Percentiles rank a stretch among this genome's conserved stretches.
phyloP scores from a whole-genome alignment of 2,888 invertebrate species.

The Aphidoletes aphidimyza region DNA sequence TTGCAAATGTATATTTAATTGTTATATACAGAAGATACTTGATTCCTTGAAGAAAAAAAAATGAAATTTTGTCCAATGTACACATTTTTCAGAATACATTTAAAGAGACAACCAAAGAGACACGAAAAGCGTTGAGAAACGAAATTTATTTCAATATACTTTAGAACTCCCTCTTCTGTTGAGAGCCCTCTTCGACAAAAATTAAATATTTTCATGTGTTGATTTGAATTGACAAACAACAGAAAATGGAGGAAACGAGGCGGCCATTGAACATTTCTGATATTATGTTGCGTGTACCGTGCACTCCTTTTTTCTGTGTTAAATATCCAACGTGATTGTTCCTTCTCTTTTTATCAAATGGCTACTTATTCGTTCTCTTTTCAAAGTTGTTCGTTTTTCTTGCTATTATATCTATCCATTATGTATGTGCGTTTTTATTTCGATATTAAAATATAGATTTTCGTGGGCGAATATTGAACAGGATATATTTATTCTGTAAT shows the following conservation, averaged over 20 bases:
- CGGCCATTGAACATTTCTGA: not conserved
- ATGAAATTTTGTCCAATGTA: too few species aligned
- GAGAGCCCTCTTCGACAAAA: not conserved
- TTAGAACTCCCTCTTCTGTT: not conserved
- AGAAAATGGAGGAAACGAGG: not conserved
- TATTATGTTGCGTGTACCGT: slow-evolving; percentile 17
- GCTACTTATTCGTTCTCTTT: not conserved
- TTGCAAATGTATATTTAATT: not conserved
- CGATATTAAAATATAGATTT: slow-evolving; percentile 26
- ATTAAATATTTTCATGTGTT: slow-evolving; percentile 21
- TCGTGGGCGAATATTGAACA: slow-evolving; percentile 4
- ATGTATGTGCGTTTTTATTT: not conserved
- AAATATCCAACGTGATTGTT: not conserved
- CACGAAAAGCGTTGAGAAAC: too few species aligned
- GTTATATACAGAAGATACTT: not conserved
- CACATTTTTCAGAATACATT: too few species aligned
- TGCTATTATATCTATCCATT: not conserved
- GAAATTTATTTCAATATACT: too few species aligned
- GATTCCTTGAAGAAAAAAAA: too few species aligned
- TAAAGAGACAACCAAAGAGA: too few species aligned
- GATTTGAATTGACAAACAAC: slow-evolving; percentile 11
- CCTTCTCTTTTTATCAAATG: not conserved
- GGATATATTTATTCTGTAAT: slow-evolving; percentile 10
- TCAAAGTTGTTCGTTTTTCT: not conserved
- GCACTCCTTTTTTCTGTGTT: not conserved